Percentiles rank a stretch among this genome's conserved stretches.
Conservation (phyloP, 2,113 vertebrate genomes). For the Ivindomyrus marchei region DNA sequence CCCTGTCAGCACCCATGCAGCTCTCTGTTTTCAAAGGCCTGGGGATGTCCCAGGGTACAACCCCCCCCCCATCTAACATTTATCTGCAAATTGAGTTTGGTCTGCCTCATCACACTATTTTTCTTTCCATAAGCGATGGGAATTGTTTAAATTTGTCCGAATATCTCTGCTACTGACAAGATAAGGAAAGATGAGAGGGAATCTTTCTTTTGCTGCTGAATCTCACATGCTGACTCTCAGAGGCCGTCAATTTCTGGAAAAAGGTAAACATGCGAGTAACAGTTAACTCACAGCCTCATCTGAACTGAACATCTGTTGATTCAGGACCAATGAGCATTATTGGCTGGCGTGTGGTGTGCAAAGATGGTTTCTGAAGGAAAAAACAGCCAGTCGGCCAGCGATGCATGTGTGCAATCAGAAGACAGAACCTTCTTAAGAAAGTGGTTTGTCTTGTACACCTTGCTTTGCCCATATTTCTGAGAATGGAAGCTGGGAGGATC, state of each 20-base stretch:
- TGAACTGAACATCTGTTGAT: not conserved
- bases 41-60: not conserved
- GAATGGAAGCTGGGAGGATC: not conserved
- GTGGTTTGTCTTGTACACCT: not conserved
- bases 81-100: not conserved
- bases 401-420: not conserved
- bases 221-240: not conserved
- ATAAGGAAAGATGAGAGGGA: not conserved
- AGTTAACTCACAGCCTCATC: not conserved
- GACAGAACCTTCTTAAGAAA: not conserved
- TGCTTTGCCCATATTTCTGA: not conserved
- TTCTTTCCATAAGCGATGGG: not conserved
- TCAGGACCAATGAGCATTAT: not conserved
- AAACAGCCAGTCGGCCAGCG: too few species aligned
- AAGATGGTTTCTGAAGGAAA: not conserved
- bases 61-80: not conserved
- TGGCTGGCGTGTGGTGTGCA: not conserved
- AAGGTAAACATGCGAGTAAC: not conserved
- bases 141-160: not conserved
- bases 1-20: constrained; percentile 1
- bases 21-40: not conserved
- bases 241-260: not conserved
- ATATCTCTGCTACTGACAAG: not conserved
- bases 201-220: not conserved
- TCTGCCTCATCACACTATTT: not conserved